A percentile compares a stretch with the other conserved stretches of the same genome.
phyloP scores from a whole-genome alignment of 2,113 vertebrate genomes.

The Myiozetetes cayanensis region DNA sequence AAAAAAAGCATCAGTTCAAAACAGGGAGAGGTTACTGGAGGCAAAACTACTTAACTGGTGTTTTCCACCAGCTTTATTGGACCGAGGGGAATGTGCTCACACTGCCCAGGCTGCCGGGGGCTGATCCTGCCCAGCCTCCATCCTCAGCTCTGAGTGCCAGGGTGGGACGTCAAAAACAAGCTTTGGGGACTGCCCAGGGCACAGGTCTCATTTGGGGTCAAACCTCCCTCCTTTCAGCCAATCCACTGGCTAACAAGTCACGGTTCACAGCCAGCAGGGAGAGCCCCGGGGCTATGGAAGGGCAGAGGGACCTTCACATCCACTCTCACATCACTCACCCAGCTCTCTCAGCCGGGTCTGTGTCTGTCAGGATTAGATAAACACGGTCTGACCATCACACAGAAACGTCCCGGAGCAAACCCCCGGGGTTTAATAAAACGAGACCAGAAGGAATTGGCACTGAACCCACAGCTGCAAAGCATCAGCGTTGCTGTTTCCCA shows the following conservation, averaged over 20 bases:
- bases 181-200: fast-evolving
- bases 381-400: fast-evolving
- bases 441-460: not conserved
- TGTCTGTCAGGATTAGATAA: not conserved
- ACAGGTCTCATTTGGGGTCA: not conserved
- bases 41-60: not conserved
- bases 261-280: fast-evolving
- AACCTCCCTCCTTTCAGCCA: not conserved
- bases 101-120: fast-evolving
- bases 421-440: not conserved
- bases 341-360: fast-evolving
- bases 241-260: fast-evolving
- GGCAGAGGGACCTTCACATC: not conserved
- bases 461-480: not conserved
- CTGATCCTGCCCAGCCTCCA: not conserved
- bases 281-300: not conserved
- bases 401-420: not conserved
- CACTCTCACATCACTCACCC: no score
- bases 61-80: not conserved
- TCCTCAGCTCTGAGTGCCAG: fast-evolving
- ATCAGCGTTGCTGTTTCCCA: not conserved
- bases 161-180: fast-evolving
- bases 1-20: not conserved
- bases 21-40: not conserved
- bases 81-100: not conserved